phyloP scores from a whole-genome alignment of 2,113 vertebrate genomes.

The Cavia porcellus region DNA sequence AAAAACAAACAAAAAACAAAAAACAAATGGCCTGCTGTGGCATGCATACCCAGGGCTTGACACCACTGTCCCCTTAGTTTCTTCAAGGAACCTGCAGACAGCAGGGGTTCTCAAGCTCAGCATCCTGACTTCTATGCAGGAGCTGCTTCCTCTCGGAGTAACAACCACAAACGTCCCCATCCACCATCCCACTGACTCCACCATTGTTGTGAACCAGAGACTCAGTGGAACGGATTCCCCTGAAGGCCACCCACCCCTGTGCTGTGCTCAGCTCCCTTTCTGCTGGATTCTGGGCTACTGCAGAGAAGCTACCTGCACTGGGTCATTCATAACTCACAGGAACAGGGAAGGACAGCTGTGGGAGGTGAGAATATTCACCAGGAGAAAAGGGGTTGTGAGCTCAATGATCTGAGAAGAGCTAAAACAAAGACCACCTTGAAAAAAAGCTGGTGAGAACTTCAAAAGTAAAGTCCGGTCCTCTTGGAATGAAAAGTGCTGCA shows the following conservation, averaged over 20 bases:
- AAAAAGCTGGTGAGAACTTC: not conserved
- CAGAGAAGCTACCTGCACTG: not conserved
- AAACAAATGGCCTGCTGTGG: not conserved
- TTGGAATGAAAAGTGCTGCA: not conserved
- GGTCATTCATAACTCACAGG: not conserved
- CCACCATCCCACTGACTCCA: fast-evolving
- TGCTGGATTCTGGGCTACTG: not conserved
- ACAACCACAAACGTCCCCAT: not conserved
- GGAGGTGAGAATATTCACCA: not conserved
- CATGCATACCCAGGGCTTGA: not conserved
- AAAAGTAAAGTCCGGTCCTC: not conserved
- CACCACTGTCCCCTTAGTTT: fast-evolving
- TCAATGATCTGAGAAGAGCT: fast-evolving
- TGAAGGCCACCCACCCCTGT: not conserved
- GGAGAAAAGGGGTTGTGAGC: not conserved
- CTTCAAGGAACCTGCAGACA: fast-evolving
- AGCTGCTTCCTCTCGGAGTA: fast-evolving
- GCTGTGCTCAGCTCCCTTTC: not conserved
- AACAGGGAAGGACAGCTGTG: fast-evolving
- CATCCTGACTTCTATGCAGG: fast-evolving
- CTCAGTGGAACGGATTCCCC: fast-evolving
- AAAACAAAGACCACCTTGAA: not conserved
- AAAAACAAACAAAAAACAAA: too few species aligned
- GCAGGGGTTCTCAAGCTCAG: fast-evolving
- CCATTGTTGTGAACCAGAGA: fast-evolving